Percentiles rank a stretch among this genome's conserved stretches.
These are phyloP conservation scores for Uropsilus gracilis DNA, from an alignment of 2,113 vertebrate genomes.

Conservation along the genomic window DNA sequence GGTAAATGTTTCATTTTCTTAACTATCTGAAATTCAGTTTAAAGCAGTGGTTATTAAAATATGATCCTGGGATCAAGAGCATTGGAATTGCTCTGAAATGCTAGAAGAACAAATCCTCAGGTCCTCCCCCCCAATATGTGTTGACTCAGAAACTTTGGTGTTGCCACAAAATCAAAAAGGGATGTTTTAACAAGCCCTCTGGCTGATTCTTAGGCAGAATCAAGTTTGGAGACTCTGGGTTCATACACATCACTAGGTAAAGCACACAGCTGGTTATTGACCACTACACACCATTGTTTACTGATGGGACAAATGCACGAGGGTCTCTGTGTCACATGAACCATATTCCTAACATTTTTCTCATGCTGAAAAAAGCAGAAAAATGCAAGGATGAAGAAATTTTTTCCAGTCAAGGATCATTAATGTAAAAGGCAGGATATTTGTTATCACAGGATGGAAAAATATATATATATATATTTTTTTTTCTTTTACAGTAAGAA, in stretches of 20 bases:
- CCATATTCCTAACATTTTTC: not conserved
- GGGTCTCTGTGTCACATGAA: not conserved
- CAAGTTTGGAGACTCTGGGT: not conserved
- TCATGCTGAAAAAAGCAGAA: not conserved
- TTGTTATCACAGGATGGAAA: too few relatives aligned
- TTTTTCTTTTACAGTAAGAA: conserved; percentile 13
- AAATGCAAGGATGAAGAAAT: not conserved
- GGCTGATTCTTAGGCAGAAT: not conserved
- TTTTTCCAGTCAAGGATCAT: not conserved
- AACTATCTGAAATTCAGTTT: not conserved
- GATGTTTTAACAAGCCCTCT: not conserved
- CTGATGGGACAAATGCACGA: not conserved
- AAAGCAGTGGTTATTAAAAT: not conserved
- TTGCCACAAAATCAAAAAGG: not conserved
- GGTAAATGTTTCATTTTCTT: not conserved
- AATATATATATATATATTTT: not conserved
- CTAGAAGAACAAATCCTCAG: not conserved
- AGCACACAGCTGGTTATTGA: not conserved
- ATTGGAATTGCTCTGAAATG: not conserved
- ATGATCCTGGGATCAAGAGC: too few relatives aligned
- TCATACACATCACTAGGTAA: not conserved
- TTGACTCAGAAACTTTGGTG: too few relatives aligned
- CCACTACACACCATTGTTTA: rapidly evolving
- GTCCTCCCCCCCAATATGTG: too few relatives aligned
- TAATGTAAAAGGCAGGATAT: not conserved